A percentile compares a stretch with the other conserved stretches of the same genome.
These are phyloP conservation scores for Galagoides demidoff DNA, from an alignment of 2,797 vertebrate species.

Conservation along the genomic window DNA sequence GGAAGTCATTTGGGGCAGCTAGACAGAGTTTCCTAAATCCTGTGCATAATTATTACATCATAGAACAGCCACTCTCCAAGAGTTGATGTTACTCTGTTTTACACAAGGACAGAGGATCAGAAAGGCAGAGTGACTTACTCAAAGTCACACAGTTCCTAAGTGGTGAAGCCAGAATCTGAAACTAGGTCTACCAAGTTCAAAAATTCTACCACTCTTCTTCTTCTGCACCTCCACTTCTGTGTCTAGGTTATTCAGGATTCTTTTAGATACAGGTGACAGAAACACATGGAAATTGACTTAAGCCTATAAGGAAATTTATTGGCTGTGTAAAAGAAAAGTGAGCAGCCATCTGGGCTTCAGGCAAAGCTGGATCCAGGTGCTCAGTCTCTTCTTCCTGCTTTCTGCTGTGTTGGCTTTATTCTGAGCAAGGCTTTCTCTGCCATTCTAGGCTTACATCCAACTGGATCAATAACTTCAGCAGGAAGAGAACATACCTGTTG, in stretches of 20 bases:
- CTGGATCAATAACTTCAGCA: not conserved
- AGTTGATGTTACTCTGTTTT: not conserved
- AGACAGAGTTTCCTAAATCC: not conserved
- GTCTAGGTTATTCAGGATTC: not conserved
- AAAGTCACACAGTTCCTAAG: not conserved
- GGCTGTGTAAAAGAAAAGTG: not conserved
- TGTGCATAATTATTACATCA: not conserved
- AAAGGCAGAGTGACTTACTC: not conserved
- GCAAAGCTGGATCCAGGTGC: slow-evolving; percentile 1
- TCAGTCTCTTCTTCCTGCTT: not conserved
- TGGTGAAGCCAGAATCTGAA: not conserved
- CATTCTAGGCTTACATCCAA: not conserved
- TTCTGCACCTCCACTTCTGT: not conserved
- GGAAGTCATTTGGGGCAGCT: not conserved
- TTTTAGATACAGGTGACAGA: not conserved
- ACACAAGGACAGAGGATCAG: not conserved
- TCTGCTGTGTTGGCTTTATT: not conserved
- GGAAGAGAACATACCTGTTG: not conserved
- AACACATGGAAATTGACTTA: not conserved
- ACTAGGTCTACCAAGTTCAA: not conserved
- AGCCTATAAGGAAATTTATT: not conserved
- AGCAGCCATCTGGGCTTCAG: not conserved
- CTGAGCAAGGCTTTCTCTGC: not conserved
- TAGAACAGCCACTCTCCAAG: not conserved
- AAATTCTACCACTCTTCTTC: not conserved